Base-by-base conservation (phyloP, 2,888 invertebrate genomes). In the Orgyia antiqua region DNA sequence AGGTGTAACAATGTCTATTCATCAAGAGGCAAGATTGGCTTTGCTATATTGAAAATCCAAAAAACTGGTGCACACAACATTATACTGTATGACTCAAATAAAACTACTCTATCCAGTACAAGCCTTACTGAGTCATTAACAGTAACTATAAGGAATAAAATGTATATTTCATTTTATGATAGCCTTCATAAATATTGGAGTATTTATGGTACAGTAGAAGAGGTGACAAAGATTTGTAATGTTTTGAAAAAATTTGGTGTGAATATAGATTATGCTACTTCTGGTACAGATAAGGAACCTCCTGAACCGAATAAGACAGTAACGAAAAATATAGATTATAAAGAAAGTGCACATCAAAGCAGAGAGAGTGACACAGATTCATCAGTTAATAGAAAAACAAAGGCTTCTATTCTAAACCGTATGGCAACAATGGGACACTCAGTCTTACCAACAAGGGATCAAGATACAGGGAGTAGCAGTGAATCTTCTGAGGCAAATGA, bases 361-460 rank as follows among this genome's bases (percentile, higher is more conserved):
- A 58, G 51, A 41, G 75, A 60, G 52, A 78, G 73, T 69, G 78
- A 80, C 37, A 82, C 76, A 36, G 82, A 82, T 44, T 73, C 71
- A 24, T 64, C 68, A 27, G 31, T 66, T 13, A 72, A 71, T 27
- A 71, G 38, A 46, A 73, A 63, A 64, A 77, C 71, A n/a, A 84
- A 78, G 52, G 60, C 65, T 34, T 72, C 78, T 2, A 71, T 83
- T 41, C 42, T 84, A 27, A 76, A 65, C 48, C 64, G 84, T 55
- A 84, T 84, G 77, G 79, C 84, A 24, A 72, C 45, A 37, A 74
- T 84, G 74, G 83, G 84, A 3, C 82, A 82, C 17, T 78, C 84
- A 36, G 76, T 84, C 15, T 54, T 84, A 31, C 84, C 83, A 21
- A 38, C 61, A 26, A 51, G 54, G 45, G 36, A 50, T 19, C 20